Percentiles rank a stretch among this genome's conserved stretches.
Evolutionary conservation across 2,888 invertebrate genomes (phyloP).

Genomic region (Pachymerium ferrugineum): DNA sequence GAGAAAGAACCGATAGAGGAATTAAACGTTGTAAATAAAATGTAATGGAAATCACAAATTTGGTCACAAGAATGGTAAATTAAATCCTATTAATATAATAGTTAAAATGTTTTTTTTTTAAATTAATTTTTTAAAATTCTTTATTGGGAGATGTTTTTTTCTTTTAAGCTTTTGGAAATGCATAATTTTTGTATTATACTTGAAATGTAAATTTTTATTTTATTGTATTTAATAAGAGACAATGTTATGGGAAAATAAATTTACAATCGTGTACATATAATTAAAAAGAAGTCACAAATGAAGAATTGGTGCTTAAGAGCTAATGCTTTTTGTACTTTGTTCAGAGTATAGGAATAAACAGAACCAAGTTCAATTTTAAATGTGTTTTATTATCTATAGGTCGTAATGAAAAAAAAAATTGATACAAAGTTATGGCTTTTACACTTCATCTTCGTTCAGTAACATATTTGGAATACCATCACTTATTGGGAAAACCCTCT

Average conservation of each 20-base stretch:
- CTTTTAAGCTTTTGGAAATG: neutral
- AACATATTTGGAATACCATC: conserved; percentile 99
- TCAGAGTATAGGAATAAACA: neutral
- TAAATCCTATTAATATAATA: neutral
- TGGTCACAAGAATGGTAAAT: neutral
- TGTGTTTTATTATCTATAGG: neutral
- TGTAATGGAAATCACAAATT: neutral
- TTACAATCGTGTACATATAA: neutral
- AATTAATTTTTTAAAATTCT: neutral
- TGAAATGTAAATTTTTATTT: neutral
- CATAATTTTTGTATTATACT: neutral
- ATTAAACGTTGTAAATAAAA: neutral
- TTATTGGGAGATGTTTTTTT: conserved; percentile 12
- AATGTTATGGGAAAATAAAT: neutral
- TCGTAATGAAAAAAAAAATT: neutral
- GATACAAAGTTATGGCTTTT: conserved; percentile 42
- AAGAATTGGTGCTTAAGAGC: neutral
- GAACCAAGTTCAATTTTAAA: neutral
- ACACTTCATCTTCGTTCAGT: conserved; percentile 91
- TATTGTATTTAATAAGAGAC: neutral
- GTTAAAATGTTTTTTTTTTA: conserved; percentile 1
- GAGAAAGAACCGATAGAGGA: neutral
- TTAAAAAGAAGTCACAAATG: neutral
- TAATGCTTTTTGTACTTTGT: neutral
- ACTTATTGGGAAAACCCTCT: conserved; percentile 86